These are phyloP conservation scores for Conus canariensis DNA, from an alignment of 2,888 invertebrate species.

Conservation along the genomic window DNA sequence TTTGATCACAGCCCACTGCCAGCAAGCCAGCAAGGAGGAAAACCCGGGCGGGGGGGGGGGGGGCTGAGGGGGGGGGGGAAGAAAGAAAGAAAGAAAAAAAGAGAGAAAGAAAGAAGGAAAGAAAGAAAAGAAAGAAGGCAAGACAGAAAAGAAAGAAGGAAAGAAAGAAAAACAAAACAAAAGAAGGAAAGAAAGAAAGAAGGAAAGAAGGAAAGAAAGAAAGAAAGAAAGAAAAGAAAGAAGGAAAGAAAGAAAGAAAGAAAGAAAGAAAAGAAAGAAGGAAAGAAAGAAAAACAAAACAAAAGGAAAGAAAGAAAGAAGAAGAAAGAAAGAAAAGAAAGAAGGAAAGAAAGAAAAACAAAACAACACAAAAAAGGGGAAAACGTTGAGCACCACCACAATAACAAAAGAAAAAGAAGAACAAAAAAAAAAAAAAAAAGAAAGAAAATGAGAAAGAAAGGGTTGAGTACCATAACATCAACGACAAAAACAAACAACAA, in stretches of 20 bases:
- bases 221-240: background rate
- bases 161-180: background rate
- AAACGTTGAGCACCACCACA: too few species aligned
- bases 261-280: background rate
- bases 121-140: background rate
- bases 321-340: background rate
- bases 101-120: background rate
- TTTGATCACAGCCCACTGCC: too few species aligned
- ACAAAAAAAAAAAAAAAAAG: too few species aligned
- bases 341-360: too few species aligned
- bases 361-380: too few species aligned
- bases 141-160: background rate
- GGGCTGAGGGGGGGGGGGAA: background rate
- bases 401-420: too few species aligned
- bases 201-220: background rate
- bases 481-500: too few species aligned
- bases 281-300: background rate
- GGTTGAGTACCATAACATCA: too few species aligned
- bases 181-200: background rate
- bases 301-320: background rate
- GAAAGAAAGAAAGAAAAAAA: background rate
- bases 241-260: background rate
- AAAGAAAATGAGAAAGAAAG: too few species aligned
- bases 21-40: too few species aligned
- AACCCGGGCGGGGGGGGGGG: background rate